These are phyloP conservation scores for Lethenteron reissneri DNA, from an alignment of 2,113 vertebrate genomes.

Conservation along the genomic window DNA sequence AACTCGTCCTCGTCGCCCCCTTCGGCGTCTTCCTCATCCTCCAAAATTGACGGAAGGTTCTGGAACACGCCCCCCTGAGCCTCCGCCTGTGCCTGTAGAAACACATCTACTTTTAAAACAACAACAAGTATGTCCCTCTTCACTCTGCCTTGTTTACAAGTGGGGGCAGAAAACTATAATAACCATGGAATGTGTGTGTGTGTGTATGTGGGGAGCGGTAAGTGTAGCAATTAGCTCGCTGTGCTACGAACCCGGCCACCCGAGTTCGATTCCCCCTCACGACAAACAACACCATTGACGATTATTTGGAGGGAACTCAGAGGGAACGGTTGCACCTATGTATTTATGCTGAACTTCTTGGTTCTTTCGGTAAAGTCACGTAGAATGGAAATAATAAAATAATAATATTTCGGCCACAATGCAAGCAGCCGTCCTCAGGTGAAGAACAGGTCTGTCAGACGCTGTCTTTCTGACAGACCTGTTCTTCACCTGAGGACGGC, in stretches of 20 bases:
- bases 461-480: too few species aligned
- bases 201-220: not conserved
- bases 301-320: not conserved
- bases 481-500: too few species aligned
- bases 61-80: conserved; percentile 37
- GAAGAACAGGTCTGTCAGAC: too few species aligned
- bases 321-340: not conserved
- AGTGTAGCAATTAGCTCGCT: not conserved
- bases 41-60: conserved; percentile 36
- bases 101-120: not conserved
- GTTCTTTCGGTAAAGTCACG: too few species aligned
- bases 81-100: conserved; percentile 30
- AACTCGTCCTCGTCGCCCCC: conserved; percentile 14
- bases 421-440: too few species aligned
- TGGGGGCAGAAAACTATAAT: not conserved
- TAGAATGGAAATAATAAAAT: too few species aligned
- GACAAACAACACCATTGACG: too few species aligned
- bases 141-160: not conserved
- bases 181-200: not conserved
- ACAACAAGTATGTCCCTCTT: not conserved
- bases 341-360: not conserved
- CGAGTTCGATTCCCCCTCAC: too few species aligned
- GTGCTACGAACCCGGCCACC: not conserved
- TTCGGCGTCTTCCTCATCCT: conserved; percentile 38
- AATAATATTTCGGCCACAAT: too few species aligned